Evolutionary conservation across 2,797 vertebrate genomes (phyloP).

Genomic region (Tenualosa ilisha): DNA sequence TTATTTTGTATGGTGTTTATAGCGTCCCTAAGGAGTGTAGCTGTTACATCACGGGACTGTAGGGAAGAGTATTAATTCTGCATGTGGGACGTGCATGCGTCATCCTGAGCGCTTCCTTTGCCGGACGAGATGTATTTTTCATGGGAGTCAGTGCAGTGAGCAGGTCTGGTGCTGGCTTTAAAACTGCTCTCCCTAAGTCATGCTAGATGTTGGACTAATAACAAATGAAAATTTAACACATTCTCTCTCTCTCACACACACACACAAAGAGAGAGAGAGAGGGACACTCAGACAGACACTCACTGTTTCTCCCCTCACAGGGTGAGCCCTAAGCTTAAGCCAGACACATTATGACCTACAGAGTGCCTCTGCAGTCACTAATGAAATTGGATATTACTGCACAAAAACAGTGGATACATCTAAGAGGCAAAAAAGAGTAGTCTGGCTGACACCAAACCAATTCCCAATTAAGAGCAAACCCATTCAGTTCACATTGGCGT

Average conservation of each 20-base stretch:
- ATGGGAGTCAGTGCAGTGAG: background rate
- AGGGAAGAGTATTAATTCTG: background rate
- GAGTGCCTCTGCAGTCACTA: too few species aligned
- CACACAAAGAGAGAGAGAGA: background rate
- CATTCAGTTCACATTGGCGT: too few species aligned
- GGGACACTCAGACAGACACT: background rate
- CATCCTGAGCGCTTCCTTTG: background rate
- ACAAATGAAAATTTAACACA: background rate
- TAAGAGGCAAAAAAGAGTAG: too few species aligned
- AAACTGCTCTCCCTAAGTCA: background rate
- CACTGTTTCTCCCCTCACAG: background rate
- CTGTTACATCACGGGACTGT: background rate
- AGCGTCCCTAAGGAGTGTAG: background rate
- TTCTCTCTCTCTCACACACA: background rate
- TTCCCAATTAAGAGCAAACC: too few species aligned
- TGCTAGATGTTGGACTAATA: background rate
- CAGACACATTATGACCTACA: too few species aligned
- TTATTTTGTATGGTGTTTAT: background rate
- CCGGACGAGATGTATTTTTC: constrained; percentile 5
- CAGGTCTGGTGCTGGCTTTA: background rate
- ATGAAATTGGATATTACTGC: too few species aligned
- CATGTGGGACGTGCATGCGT: background rate
- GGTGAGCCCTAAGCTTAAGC: background rate
- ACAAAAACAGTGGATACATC: background rate
- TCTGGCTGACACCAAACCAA: too few species aligned